These are phyloP conservation scores for Lepidochitona cinerea DNA, from an alignment of 2,888 invertebrate species.

Conservation along the genomic window DNA sequence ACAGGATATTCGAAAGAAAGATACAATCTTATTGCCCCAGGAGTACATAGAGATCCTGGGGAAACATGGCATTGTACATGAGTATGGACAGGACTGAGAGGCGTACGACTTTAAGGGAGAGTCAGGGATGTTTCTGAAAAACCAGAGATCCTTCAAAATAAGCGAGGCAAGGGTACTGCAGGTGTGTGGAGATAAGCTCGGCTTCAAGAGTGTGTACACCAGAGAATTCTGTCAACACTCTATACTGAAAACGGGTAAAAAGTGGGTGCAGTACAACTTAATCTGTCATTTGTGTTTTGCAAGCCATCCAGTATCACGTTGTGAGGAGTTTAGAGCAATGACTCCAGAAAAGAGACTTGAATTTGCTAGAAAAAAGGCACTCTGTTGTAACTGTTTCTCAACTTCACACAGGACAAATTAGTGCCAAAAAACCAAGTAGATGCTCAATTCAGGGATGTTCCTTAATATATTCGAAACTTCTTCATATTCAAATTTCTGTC, in stretches of 20 bases:
- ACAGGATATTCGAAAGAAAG: background rate
- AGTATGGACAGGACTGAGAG: background rate
- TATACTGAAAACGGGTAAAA: conserved; percentile 1
- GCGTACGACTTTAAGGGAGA: background rate
- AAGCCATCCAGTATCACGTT: too few relatives aligned
- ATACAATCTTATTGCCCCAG: background rate
- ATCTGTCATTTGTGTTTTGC: too few relatives aligned
- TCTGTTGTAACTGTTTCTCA: background rate
- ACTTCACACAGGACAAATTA: background rate
- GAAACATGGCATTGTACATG: background rate
- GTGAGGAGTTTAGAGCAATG: too few relatives aligned
- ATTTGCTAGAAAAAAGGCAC: too few relatives aligned
- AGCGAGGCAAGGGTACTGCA: background rate
- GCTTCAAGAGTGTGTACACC: background rate
- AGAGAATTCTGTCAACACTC: background rate
- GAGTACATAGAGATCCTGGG: background rate
- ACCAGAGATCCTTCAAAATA: conserved; percentile 5
- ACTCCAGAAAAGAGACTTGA: too few relatives aligned
- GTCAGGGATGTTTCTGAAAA: background rate
- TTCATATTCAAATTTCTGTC: background rate
- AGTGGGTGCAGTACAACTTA: too few relatives aligned
- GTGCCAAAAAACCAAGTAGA: background rate
- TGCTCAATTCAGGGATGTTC: background rate
- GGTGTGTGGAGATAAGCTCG: background rate
- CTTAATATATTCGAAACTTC: background rate